Conservation (phyloP, 2,797 vertebrate species). For the Hyperoplus immaculatus region DNA sequence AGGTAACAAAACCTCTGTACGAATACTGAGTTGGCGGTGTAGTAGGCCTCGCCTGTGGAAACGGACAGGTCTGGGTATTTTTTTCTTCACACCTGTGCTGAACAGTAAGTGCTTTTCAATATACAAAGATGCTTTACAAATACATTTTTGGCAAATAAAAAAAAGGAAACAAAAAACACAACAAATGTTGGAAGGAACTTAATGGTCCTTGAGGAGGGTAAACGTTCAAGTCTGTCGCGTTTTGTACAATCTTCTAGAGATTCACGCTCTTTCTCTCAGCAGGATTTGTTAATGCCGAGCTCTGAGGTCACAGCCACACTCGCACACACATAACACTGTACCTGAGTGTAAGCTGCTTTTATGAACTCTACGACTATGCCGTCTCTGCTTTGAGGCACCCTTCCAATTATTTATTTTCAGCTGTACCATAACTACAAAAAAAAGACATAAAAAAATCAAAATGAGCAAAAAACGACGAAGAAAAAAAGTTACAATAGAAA, state of each 20-base stretch:
- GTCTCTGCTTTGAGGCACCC: constrained; percentile 73
- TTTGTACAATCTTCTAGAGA: constrained; percentile 32
- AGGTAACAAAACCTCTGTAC: constrained; percentile 64
- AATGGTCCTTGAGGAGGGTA: constrained; percentile 54
- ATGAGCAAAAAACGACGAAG: constrained; percentile 78
- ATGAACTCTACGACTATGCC: constrained; percentile 42
- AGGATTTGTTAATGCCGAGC: constrained; percentile 29
- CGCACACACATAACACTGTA: constrained; percentile 23
- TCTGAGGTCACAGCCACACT: constrained; percentile 53
- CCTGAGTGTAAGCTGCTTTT: constrained; percentile 66
- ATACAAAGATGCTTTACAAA: constrained; percentile 80
- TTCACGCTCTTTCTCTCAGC: constrained; percentile 32
- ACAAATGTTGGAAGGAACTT: constrained; percentile 52
- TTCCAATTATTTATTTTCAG: constrained; percentile 66
- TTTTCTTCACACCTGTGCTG: constrained; percentile 66
- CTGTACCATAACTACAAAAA: constrained; percentile 82
- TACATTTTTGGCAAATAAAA: constrained; percentile 78
- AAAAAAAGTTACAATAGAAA: constrained; percentile 84
- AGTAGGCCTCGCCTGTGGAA: constrained; percentile 52
- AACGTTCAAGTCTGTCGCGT: constrained; percentile 63
- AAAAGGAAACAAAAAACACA: constrained; percentile 41
- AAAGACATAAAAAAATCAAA: constrained; percentile 69
- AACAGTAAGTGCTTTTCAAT: constrained; percentile 83
- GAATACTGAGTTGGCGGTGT: constrained; percentile 73
- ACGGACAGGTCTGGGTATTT: constrained; percentile 33